Conservation (phyloP, 2,888 invertebrate species). For the Tortrix viridana region DNA sequence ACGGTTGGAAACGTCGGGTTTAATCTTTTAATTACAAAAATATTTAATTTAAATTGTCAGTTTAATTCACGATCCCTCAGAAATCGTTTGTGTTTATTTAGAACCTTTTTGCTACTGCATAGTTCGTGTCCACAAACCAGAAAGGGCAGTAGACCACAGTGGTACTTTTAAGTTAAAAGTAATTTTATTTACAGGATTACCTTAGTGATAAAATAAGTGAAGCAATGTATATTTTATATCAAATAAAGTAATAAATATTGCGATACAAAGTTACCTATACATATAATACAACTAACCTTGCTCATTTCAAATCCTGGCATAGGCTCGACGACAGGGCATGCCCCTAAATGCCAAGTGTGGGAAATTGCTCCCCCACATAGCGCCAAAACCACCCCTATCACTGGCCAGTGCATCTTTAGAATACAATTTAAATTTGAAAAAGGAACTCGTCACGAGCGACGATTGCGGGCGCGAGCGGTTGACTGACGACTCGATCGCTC, state of each 20-base stretch:
- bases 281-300: slow-evolving; percentile 80
- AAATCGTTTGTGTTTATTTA: too few relatives aligned
- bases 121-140: too few relatives aligned
- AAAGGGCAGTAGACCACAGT: too few relatives aligned
- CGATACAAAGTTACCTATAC: neutral
- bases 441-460: slow-evolving; percentile 4
- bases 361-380: slow-evolving; percentile 64
- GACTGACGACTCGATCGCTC: slow-evolving; percentile 24
- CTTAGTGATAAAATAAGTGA: too few relatives aligned
- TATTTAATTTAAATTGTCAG: too few relatives aligned
- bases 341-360: slow-evolving; percentile 90
- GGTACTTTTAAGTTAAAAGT: too few relatives aligned
- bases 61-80: too few relatives aligned
- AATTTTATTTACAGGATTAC: too few relatives aligned
- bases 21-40: too few relatives aligned
- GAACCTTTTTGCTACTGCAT: too few relatives aligned
- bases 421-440: neutral
- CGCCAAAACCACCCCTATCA: slow-evolving; percentile 41
- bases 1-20: too few relatives aligned
- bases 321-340: slow-evolving; percentile 89
- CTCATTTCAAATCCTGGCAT: slow-evolving; percentile 89
- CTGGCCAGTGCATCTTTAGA: slow-evolving; percentile 34
- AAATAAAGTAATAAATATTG: neutral
- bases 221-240: too few relatives aligned
- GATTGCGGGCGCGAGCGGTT: slow-evolving; percentile 4